Percentiles rank a stretch among this genome's conserved stretches.
Conservation (phyloP, 1,140 invertebrate genomes). For the Bathynomus jamesi region DNA sequence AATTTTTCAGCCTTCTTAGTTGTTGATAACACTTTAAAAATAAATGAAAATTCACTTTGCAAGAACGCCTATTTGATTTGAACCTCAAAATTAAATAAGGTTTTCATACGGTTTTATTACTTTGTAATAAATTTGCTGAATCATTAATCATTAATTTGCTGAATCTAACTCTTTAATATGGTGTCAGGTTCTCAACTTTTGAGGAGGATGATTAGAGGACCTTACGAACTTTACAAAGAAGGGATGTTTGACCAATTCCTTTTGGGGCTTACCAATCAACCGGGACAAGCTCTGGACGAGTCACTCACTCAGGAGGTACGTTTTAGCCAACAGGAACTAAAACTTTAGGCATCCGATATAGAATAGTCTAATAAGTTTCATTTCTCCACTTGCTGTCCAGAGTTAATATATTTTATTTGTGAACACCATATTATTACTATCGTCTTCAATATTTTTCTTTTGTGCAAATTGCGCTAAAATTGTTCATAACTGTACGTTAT, state of each 20-base stretch:
- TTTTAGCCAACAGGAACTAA: neutral
- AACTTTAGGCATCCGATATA: too few relatives aligned
- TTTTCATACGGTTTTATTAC: neutral
- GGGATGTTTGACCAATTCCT: slow-evolving; percentile 85
- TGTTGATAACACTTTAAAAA: too few relatives aligned
- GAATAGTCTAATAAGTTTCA: too few relatives aligned
- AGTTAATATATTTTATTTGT: too few relatives aligned
- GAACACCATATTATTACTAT: too few relatives aligned
- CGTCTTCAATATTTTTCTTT: neutral
- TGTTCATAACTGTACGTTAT: neutral
- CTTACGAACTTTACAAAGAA: slow-evolving; percentile 81
- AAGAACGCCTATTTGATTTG: too few relatives aligned
- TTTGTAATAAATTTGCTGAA: neutral
- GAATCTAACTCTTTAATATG: neutral
- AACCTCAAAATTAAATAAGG: too few relatives aligned
- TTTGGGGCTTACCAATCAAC: slow-evolving; percentile 86
- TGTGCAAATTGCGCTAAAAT: neutral
- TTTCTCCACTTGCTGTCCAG: too few relatives aligned
- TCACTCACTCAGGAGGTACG: slow-evolving; percentile 78
- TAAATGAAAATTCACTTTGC: too few relatives aligned
- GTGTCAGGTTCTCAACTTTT: slow-evolving; percentile 67
- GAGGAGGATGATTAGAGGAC: slow-evolving; percentile 77
- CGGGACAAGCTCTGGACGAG: slow-evolving; percentile 89
- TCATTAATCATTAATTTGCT: too few relatives aligned
- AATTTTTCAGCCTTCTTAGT: too few relatives aligned